These are phyloP conservation scores for Toxotes jaculatrix DNA, from an alignment of 2,113 vertebrate genomes.

Conservation along the genomic window DNA sequence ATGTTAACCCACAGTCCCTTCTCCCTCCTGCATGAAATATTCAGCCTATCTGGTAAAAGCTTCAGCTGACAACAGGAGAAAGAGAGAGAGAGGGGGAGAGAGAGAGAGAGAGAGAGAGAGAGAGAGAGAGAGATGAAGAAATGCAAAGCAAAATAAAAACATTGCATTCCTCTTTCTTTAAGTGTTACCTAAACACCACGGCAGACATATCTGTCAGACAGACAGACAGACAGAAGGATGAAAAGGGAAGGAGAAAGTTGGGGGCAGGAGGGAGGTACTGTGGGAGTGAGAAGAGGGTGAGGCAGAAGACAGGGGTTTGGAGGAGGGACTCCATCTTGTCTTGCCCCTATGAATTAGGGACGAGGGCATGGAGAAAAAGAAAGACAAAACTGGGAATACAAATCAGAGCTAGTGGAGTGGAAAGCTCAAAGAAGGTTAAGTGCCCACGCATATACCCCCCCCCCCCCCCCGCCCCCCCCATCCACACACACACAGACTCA, in stretches of 20 bases:
- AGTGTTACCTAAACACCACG: not conserved
- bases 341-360: constrained; percentile 74
- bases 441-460: constrained; percentile 49
- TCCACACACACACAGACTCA: constrained; percentile 15
- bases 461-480: not conserved
- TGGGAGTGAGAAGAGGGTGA: constrained; percentile 1
- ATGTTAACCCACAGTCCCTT: constrained; percentile 53
- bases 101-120: not conserved
- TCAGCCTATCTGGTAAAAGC: constrained; percentile 73
- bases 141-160: not conserved
- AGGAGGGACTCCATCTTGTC: constrained; percentile 51
- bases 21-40: constrained; percentile 79
- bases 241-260: not conserved
- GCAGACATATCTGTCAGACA: not conserved
- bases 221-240: not conserved
- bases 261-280: not conserved
- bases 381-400: constrained; percentile 70
- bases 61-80: constrained; percentile 36
- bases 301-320: constrained; percentile 31
- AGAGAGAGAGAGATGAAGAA: not conserved
- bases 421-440: constrained; percentile 68
- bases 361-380: constrained; percentile 62
- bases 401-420: constrained; percentile 67
- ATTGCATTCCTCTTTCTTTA: not conserved
- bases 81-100: not conserved